These are phyloP conservation scores for Zalophus californianus DNA, from an alignment of 2,797 vertebrate species.

Conservation along the genomic window DNA sequence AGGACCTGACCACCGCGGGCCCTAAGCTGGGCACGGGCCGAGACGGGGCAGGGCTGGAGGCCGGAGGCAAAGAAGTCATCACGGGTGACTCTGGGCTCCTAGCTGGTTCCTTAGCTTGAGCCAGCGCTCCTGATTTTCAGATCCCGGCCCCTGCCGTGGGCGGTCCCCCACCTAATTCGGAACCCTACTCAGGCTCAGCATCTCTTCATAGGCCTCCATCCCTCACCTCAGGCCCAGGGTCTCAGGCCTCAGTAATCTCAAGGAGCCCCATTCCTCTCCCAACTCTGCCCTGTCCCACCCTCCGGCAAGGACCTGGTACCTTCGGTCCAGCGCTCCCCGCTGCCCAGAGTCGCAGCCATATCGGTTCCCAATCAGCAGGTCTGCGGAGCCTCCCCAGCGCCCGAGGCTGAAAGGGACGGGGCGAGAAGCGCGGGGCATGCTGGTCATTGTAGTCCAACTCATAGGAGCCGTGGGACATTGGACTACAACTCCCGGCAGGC, in stretches of 20 bases:
- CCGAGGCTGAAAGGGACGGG: constrained; percentile 63
- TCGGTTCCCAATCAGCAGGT: constrained; percentile 57
- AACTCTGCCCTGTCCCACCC: constrained; percentile 34
- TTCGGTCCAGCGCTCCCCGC: constrained; percentile 81
- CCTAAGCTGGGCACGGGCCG: neutral
- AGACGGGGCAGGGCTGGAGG: neutral
- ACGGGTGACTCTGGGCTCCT: neutral
- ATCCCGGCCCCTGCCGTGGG: neutral
- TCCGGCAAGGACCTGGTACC: constrained; percentile 63
- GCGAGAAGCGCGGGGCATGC: constrained; percentile 43
- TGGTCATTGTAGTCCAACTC: constrained; percentile 72
- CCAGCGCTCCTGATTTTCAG: neutral
- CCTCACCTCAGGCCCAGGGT: constrained; percentile 26
- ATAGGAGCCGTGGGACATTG: fast-evolving
- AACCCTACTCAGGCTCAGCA: constrained; percentile 46
- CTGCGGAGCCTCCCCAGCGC: neutral
- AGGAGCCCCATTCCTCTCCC: neutral
- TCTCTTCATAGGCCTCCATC: constrained; percentile 69
- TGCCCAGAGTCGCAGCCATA: constrained; percentile 81
- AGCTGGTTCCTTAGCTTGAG: neutral
- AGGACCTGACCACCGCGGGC: neutral
- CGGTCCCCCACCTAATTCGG: neutral
- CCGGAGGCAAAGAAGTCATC: constrained; percentile 43
- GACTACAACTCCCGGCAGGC: constrained; percentile 75
- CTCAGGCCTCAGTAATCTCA: neutral